phyloP scores from a whole-genome alignment of 2,113 vertebrate species.

The Budorcas taxicolor region DNA sequence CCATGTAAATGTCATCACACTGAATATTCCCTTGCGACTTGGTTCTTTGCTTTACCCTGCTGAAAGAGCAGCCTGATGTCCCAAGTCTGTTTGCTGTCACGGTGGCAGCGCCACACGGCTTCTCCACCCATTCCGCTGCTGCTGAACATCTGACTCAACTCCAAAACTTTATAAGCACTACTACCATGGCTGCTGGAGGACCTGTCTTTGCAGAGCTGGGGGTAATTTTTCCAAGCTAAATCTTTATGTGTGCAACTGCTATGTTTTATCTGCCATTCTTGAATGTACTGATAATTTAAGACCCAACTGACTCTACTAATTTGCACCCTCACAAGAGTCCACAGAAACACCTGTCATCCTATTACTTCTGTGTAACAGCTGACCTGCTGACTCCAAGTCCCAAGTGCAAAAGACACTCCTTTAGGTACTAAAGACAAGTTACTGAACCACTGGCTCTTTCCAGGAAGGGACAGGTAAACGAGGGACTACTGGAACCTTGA shows the following conservation, averaged over 20 bases:
- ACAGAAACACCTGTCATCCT: not conserved
- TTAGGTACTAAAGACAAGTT: not conserved
- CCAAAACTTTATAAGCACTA: not conserved
- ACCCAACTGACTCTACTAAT: not conserved
- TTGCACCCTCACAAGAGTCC: not conserved
- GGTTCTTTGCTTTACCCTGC: not conserved
- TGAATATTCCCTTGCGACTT: not conserved
- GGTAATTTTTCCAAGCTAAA: not conserved
- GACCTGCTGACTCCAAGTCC: not conserved
- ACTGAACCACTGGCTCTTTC: not conserved
- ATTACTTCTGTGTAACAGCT: not conserved
- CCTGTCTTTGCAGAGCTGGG: not conserved
- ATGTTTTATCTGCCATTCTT: not conserved
- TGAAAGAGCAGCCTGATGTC: not conserved
- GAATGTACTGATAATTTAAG: not conserved
- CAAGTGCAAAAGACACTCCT: not conserved
- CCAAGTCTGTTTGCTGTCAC: rapidly evolving
- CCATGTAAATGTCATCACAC: not conserved
- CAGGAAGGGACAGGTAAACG: not conserved
- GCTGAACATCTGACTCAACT: not conserved
- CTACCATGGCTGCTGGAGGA: too few relatives aligned
- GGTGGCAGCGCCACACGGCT: not conserved
- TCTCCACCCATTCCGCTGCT: not conserved
- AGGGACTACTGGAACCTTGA: not conserved
- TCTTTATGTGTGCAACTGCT: not conserved